Percentiles rank a stretch among this genome's conserved stretches.
Conservation (phyloP, 2,113 vertebrate genomes). For the Ancistrus triradiatus region DNA sequence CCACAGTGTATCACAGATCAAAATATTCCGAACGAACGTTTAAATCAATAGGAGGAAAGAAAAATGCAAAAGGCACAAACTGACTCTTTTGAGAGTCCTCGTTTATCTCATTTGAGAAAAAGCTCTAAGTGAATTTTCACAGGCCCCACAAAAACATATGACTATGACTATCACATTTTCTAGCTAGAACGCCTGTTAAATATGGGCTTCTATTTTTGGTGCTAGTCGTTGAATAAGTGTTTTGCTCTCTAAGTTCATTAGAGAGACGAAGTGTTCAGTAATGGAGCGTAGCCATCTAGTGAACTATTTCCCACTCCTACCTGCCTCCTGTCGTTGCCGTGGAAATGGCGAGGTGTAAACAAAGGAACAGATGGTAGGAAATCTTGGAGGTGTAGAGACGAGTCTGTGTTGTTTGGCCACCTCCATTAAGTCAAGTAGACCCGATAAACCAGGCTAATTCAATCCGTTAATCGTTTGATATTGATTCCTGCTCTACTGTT, state of each 20-base stretch:
- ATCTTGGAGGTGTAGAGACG: constrained; percentile 60
- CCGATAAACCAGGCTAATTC: constrained; percentile 44
- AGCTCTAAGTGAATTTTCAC: constrained; percentile 23
- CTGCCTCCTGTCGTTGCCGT: constrained; percentile 63
- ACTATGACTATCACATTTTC: constrained; percentile 14
- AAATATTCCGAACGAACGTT: constrained; percentile 3
- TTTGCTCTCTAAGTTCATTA: constrained; percentile 24
- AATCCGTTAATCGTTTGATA: constrained; percentile 24
- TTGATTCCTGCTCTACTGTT: constrained; percentile 17
- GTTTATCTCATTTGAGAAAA: background rate
- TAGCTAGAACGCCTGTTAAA: constrained; percentile 14
- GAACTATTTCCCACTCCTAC: constrained; percentile 53
- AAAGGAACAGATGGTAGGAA: constrained; percentile 66
- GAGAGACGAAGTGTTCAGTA: constrained; percentile 35
- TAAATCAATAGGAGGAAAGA: background rate
- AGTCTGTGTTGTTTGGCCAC: constrained; percentile 47
- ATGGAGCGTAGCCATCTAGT: constrained; percentile 27
- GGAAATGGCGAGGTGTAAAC: constrained; percentile 60
- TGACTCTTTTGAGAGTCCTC: too few relatives aligned
- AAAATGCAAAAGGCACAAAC: background rate
- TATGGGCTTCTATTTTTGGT: constrained; percentile 22
- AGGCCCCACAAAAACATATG: constrained; percentile 16
- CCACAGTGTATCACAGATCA: background rate
- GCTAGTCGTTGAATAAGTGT: constrained; percentile 6
- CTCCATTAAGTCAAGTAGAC: constrained; percentile 47